Conservation (phyloP, 2,888 invertebrate species). For the Podotricha telesiphe region DNA sequence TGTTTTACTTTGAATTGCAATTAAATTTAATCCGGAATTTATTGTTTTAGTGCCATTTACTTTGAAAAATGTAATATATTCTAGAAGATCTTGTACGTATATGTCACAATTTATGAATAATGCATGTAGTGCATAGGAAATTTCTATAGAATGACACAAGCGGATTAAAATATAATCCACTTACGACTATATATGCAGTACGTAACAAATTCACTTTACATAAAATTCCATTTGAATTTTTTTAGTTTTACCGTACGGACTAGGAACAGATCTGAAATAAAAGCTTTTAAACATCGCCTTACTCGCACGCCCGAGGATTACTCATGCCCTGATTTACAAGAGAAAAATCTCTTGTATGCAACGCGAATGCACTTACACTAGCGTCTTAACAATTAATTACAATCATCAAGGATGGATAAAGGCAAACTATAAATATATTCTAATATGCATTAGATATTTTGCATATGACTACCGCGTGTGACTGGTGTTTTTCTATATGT, state of each 20-base stretch:
- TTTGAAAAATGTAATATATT: background rate
- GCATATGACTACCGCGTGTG: no score
- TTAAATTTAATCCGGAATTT: background rate
- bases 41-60: background rate
- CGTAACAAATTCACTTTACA: conserved; percentile 15
- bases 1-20: no score
- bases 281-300: conserved; percentile 33
- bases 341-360: conserved; percentile 26
- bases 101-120: background rate
- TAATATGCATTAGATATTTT: background rate
- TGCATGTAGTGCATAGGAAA: background rate
- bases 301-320: conserved; percentile 30
- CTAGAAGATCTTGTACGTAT: background rate
- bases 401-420: no score
- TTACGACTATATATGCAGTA: conserved; percentile 8
- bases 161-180: conserved; percentile 24
- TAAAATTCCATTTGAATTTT: conserved; percentile 20
- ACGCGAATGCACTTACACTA: conserved; percentile 8
- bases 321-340: conserved; percentile 27
- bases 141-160: conserved; percentile 7
- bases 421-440: background rate
- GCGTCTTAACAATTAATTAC: background rate
- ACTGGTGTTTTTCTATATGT: no score
- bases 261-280: conserved; percentile 23
- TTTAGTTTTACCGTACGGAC: conserved; percentile 14